Base-by-base conservation (phyloP, 2,797 vertebrate species). In the Adelosebastes latens region DNA sequence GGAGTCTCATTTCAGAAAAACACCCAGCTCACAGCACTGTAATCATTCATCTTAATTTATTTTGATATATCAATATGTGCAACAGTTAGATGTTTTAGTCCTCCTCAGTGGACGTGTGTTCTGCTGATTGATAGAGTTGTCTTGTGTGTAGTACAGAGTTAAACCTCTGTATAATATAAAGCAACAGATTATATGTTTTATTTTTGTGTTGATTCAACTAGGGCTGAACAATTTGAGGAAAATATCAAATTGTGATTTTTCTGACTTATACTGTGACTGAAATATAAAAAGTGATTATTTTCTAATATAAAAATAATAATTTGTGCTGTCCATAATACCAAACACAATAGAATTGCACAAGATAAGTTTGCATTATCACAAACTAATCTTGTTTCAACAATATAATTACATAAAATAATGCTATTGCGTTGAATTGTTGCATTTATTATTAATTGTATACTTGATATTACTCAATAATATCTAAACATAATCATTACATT, bases 71-170 rank as follows among this genome's bases (percentile, higher is more conserved):
- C 72, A 68, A n/a, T 75, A 66, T 62, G 63, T 72, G 61, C 31
- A 81, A 66, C 58, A 82, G 62, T 72, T 46, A 52, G 42, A 80
- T 27, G 73, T 39, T 69, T 80, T 8, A 67, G 79, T 59, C 78
- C 56, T 61, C 34, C 25, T 70, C 22, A 67, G 32, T 63, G 24
- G 2, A 31, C 67, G 62, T 56, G 56, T 68, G 60, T 56, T 78
- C 22, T 56, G 27, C 67, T 72, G 80, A 81, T 11, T 68, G 59
- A 85, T 65, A 13, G 62, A 64, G 49, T 8, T 24, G 59, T 75
- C 16, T 42, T 55, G 39, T 80, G 13, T 27, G 34, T 77, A 24
- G 6, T 53, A 18, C 12, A 32, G 63, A 77, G 32, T 31, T 67
- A 20, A 73, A 56, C 2, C 36, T 7, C 13, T 5, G 4, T 18